Conservation (phyloP, 2,888 invertebrate species). For the Drosophila diplacantha region DNA sequence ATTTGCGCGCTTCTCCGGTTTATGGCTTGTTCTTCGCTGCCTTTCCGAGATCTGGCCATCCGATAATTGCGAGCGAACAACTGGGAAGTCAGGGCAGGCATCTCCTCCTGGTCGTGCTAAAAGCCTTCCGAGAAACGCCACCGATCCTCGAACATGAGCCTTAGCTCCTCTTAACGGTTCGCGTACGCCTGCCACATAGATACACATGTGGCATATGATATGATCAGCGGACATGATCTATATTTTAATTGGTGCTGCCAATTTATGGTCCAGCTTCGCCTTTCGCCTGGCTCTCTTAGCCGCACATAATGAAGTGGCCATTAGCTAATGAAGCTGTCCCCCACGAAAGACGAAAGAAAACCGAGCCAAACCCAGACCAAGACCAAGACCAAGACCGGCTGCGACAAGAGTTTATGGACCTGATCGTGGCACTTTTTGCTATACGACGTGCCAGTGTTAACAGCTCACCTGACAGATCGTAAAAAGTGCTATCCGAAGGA, state of each 20-base stretch:
- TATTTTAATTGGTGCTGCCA: slow-evolving; percentile 64
- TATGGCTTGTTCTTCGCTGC: slow-evolving; percentile 61
- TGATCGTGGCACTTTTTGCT: slow-evolving; percentile 40
- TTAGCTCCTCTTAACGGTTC: slow-evolving; percentile 53
- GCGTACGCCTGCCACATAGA: slow-evolving; percentile 26
- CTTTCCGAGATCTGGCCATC: slow-evolving; percentile 33
- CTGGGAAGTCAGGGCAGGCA: slow-evolving; percentile 8
- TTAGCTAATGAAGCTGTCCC: slow-evolving; percentile 67
- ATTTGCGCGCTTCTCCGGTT: slow-evolving; percentile 45
- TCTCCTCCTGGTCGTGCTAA: slow-evolving; percentile 51
- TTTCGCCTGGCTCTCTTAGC: slow-evolving; percentile 8
- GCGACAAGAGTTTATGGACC: slow-evolving; percentile 33
- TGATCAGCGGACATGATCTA: slow-evolving; percentile 61
- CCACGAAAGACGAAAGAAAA: slow-evolving; percentile 3
- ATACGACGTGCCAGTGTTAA: slow-evolving; percentile 51
- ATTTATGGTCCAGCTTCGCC: slow-evolving; percentile 32
- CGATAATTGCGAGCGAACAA: slow-evolving; percentile 36
- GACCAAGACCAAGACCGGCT: slow-evolving; percentile 8
- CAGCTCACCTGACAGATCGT: slow-evolving; percentile 41
- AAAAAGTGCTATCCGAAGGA: slow-evolving; percentile 31
- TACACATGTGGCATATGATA: slow-evolving; percentile 34
- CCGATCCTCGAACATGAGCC: slow-evolving; percentile 46
- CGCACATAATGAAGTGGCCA: slow-evolving; percentile 57
- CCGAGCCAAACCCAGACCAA: background rate
- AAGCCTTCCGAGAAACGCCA: slow-evolving; percentile 61